Percentiles rank a stretch among this genome's conserved stretches.
Conservation (phyloP, 2,888 invertebrate species). For the Alloscopus bannaensis region DNA sequence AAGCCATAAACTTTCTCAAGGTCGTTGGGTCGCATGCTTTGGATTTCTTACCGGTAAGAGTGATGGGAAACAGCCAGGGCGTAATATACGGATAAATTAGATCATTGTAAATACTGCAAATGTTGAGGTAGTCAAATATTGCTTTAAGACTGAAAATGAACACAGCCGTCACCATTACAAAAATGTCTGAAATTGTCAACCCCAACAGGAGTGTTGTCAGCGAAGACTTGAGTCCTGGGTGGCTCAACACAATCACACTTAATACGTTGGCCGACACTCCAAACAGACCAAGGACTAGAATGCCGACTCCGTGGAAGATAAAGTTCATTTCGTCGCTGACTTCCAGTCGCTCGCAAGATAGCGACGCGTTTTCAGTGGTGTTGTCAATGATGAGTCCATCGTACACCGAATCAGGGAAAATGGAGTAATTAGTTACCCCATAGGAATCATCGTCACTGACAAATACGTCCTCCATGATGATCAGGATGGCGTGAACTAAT, state of each 20-base stretch:
- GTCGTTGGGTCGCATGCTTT: background rate
- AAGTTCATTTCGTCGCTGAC: conserved; percentile 8
- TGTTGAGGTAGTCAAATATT: background rate
- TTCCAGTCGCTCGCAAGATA: background rate
- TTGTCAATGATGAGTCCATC: too few species aligned
- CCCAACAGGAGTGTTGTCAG: conserved; percentile 41
- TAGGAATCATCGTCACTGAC: too few species aligned
- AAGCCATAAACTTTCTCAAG: background rate
- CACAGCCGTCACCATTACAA: conserved; percentile 46
- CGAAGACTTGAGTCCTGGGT: conserved; percentile 36
- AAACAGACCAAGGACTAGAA: conserved; percentile 17
- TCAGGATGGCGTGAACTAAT: too few species aligned
- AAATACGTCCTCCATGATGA: too few species aligned
- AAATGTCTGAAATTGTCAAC: conserved; percentile 51
- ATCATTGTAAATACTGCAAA: conserved; percentile 12
- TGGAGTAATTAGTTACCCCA: too few species aligned
- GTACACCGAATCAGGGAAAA: too few species aligned
- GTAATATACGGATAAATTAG: conserved; percentile 1
- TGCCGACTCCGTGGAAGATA: conserved; percentile 34
- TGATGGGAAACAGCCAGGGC: conserved; percentile 37
- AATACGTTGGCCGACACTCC: conserved; percentile 31
- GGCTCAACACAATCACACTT: conserved; percentile 49
- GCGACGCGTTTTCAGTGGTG: background rate
- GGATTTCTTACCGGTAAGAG: conserved; percentile 25
- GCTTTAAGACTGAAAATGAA: conserved; percentile 20